Percentiles rank a stretch among this genome's conserved stretches.
Evolutionary conservation across 2,797 vertebrate genomes (phyloP).

Genomic region (Danio albolineatus): DNA sequence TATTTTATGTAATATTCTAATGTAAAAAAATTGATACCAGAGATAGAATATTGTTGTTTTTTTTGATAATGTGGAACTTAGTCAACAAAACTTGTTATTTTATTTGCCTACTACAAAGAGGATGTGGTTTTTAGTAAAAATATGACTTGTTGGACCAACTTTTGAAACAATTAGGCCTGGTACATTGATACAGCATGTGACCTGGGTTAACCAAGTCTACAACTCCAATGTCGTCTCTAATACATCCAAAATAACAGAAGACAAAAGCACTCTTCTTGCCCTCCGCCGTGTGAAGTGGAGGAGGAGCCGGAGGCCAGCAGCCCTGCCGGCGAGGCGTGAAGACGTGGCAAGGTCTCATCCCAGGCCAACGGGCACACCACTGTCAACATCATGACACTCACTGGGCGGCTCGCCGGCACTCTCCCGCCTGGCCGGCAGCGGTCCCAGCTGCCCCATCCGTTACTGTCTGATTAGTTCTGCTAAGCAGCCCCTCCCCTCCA

Average conservation of each 20-base stretch:
- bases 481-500: slow-evolving; percentile 99
- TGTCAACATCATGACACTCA: slow-evolving; percentile 94
- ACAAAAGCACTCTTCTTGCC: slow-evolving; percentile 52
- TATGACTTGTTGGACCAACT: background rate
- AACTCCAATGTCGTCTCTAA: background rate
- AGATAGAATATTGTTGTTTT: no score
- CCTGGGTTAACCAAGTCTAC: slow-evolving; percentile 15
- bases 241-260: slow-evolving; percentile 32
- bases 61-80: no score
- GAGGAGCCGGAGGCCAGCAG: slow-evolving; percentile 69
- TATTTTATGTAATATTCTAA: no score
- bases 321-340: slow-evolving; percentile 79
- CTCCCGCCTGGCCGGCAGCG: slow-evolving; percentile 93
- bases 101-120: background rate
- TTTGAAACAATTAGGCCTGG: background rate
- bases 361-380: slow-evolving; percentile 93
- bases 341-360: slow-evolving; percentile 90
- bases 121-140: background rate
- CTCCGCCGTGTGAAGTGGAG: slow-evolving; percentile 40
- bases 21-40: no score
- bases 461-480: slow-evolving; percentile 99
- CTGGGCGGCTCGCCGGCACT: slow-evolving; percentile 68
- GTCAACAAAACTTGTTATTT: no score
- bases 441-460: slow-evolving; percentile 99
- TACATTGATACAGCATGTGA: background rate